Percentiles rank a stretch among this genome's conserved stretches.
Evolutionary conservation across 2,797 vertebrate genomes (phyloP).

Genomic region (Coluber constrictor): DNA sequence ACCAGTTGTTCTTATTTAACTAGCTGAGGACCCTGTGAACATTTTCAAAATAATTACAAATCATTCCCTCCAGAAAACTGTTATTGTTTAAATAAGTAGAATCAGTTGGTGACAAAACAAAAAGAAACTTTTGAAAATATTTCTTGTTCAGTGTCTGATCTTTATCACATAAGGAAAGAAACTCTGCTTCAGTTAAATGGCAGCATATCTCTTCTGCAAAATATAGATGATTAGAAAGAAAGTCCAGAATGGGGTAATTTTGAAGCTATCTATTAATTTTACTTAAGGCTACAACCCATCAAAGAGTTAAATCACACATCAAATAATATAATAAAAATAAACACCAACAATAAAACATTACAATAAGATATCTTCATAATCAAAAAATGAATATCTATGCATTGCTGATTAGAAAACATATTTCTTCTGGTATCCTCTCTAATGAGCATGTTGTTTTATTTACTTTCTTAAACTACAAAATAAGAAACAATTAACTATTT

Average conservation of each 20-base stretch:
- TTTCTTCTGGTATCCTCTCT: neutral
- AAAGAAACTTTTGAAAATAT: constrained; percentile 5
- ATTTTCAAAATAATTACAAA: constrained; percentile 43
- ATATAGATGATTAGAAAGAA: neutral
- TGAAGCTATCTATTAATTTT: neutral
- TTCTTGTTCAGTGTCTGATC: constrained; percentile 38
- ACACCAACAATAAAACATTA: neutral
- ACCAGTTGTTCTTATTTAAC: constrained; percentile 48
- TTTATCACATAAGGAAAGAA: neutral
- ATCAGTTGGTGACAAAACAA: neutral
- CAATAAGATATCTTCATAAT: neutral
- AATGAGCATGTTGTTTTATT: neutral
- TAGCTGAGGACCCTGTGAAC: constrained; percentile 22
- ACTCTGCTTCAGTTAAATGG: neutral
- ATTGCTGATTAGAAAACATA: neutral
- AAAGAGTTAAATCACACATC: neutral
- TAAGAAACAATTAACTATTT: neutral
- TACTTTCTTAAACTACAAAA: neutral
- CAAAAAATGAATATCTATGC: neutral
- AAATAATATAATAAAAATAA: neutral
- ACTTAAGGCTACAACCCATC: neutral
- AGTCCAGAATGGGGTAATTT: neutral
- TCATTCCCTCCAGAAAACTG: neutral
- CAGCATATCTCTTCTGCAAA: neutral
- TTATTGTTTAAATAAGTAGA: neutral